Evolutionary conservation across 2,797 vertebrate species (phyloP).

Genomic region (Corythornis leucogaster): DNA sequence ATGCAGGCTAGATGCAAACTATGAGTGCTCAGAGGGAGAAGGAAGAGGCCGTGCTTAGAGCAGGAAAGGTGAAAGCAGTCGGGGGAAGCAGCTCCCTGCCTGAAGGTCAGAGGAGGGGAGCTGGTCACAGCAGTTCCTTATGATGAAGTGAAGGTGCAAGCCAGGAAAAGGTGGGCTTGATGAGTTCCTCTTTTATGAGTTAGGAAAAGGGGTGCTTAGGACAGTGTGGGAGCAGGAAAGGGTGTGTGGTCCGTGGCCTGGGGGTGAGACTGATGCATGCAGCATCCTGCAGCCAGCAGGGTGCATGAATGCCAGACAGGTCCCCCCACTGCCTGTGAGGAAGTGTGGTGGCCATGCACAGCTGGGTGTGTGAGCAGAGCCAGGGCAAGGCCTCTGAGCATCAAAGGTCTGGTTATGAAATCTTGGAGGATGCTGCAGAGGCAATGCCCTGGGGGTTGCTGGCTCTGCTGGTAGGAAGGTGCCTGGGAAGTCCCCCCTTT

Average conservation of each 20-base stretch:
- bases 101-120: background rate
- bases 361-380: background rate
- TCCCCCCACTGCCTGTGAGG: background rate
- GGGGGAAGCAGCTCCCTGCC: background rate
- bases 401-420: background rate
- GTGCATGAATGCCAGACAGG: background rate
- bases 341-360: accelerated
- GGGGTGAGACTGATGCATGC: accelerated
- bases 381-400: background rate
- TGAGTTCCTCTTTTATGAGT: background rate
- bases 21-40: background rate
- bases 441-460: background rate
- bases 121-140: accelerated
- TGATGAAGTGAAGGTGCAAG: background rate
- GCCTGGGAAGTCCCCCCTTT: background rate
- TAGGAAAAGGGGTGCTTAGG: background rate
- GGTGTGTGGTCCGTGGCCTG: accelerated
- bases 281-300: background rate
- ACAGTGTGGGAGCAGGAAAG: background rate
- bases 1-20: background rate
- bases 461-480: background rate
- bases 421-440: background rate
- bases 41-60: background rate
- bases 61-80: background rate
- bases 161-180: background rate